Evolutionary conservation across 2,888 invertebrate genomes (phyloP).

Genomic region (Malacosoma neustria): DNA sequence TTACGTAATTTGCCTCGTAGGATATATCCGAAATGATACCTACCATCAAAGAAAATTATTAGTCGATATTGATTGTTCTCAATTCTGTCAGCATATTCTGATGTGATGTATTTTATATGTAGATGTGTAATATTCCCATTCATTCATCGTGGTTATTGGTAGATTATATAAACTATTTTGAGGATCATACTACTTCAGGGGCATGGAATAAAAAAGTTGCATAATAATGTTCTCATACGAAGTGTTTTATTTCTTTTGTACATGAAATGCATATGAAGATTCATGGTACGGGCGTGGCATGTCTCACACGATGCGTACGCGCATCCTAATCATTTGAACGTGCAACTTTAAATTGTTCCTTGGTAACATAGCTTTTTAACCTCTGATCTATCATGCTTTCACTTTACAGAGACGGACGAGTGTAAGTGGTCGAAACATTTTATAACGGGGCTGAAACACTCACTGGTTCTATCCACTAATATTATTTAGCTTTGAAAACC

Average conservation of each 20-base stretch:
- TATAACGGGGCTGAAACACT: constrained; percentile 46
- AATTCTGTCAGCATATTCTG: too few relatives aligned
- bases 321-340: neutral
- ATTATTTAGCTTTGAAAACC: constrained; percentile 27
- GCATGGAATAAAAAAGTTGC: neutral
- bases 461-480: constrained; percentile 48
- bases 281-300: neutral
- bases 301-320: neutral
- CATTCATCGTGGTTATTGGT: neutral
- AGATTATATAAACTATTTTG: neutral
- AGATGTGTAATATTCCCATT: neutral
- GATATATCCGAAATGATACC: too few relatives aligned
- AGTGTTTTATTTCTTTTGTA: neutral
- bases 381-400: constrained; percentile 65
- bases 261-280: neutral
- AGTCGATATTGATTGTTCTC: too few relatives aligned
- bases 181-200: neutral
- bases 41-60: too few relatives aligned
- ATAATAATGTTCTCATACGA: neutral
- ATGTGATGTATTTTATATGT: neutral
- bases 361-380: constrained; percentile 46
- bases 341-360: constrained; percentile 6
- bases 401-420: constrained; percentile 72
- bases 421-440: constrained; percentile 63
- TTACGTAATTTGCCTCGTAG: too few relatives aligned